Evolutionary conservation across 2,888 invertebrate genomes (phyloP).

Genomic region (Caenorhabditis sp.): DNA sequence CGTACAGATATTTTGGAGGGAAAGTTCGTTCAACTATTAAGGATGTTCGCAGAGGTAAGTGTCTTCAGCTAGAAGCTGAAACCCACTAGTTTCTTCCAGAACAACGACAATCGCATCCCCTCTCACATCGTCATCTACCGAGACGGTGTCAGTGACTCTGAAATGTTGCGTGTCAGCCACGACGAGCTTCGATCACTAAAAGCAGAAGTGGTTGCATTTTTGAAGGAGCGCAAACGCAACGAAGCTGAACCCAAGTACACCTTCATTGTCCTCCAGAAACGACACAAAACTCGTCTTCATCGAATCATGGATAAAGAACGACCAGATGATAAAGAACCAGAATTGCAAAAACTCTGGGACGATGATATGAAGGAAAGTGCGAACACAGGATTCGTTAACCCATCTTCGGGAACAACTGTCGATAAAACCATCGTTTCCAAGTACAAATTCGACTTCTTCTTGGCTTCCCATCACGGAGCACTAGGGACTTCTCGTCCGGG

Average conservation of each 20-base stretch:
- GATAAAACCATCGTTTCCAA: constrained; percentile 55
- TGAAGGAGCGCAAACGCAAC: neutral
- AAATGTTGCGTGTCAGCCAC: constrained; percentile 65
- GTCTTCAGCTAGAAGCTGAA: neutral
- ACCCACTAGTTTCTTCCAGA: constrained; percentile 29
- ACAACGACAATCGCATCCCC: constrained; percentile 62
- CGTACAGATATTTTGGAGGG: constrained; percentile 51
- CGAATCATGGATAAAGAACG: constrained; percentile 2
- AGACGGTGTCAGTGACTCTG: constrained; percentile 73
- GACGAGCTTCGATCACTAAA: constrained; percentile 45
- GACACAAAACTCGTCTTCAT: constrained; percentile 69
- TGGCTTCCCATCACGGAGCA: constrained; percentile 87
- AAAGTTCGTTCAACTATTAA: constrained; percentile 40
- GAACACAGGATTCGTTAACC: constrained; percentile 47
- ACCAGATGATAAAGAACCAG: neutral
- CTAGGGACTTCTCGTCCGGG: constrained; percentile 96
- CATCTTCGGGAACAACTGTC: constrained; percentile 66
- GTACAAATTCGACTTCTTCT: constrained; percentile 93
- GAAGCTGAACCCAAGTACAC: constrained; percentile 59
- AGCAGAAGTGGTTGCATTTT: constrained; percentile 26
- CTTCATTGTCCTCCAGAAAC: constrained; percentile 73
- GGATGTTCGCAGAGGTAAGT: constrained; percentile 42
- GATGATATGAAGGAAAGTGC: constrained; percentile 35
- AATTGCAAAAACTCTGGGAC: constrained; percentile 29
- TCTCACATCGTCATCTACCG: constrained; percentile 69